Percentiles rank a stretch among this genome's conserved stretches.
Conservation (phyloP, 2,113 vertebrate species). For the Mustela lutreola region DNA sequence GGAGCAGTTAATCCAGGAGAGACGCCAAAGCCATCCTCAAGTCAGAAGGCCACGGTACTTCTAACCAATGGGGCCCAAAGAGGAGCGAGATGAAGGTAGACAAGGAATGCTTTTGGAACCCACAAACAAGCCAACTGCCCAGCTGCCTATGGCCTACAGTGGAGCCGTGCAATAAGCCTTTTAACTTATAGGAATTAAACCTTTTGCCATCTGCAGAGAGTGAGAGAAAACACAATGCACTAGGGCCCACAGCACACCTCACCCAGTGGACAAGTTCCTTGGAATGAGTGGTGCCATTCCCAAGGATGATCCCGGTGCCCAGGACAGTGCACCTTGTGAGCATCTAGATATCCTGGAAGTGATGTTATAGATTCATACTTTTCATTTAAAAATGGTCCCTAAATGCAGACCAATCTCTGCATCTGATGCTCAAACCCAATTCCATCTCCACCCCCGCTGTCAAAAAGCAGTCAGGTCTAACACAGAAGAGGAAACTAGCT, state of each 20-base stretch:
- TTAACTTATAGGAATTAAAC: background rate
- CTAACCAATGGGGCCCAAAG: background rate
- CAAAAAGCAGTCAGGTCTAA: background rate
- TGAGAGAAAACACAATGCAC: background rate
- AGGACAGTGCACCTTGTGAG: background rate
- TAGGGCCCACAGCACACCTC: too few species aligned
- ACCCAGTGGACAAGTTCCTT: accelerated
- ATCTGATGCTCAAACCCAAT: background rate
- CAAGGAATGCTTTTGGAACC: background rate
- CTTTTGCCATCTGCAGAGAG: background rate
- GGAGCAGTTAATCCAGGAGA: background rate
- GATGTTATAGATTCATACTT: conserved; percentile 18
- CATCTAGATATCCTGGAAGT: background rate
- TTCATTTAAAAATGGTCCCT: background rate
- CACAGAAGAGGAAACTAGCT: background rate
- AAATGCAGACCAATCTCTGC: background rate
- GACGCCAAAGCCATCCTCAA: background rate
- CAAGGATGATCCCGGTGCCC: background rate
- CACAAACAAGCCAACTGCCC: background rate
- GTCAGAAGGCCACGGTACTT: background rate
- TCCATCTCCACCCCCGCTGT: background rate
- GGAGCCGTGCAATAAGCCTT: background rate
- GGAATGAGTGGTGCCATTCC: background rate
- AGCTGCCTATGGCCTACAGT: background rate
- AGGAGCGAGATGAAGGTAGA: background rate